Conservation (phyloP, 2,888 invertebrate genomes). For the Drosophila niveifrons region DNA sequence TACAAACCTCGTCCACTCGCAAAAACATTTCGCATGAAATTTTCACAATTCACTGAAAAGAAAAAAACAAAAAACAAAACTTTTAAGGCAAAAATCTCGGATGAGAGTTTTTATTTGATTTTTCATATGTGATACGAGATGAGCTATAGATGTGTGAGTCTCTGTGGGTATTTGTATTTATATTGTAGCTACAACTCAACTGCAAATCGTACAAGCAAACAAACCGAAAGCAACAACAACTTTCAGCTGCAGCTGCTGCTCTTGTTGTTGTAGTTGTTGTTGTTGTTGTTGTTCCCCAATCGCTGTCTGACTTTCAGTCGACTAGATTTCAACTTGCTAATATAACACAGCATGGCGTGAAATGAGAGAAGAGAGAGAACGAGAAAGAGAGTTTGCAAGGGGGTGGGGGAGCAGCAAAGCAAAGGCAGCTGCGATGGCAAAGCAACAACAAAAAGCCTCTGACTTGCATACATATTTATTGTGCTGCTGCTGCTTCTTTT, state of each 20-base stretch:
- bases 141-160: constrained; percentile 20
- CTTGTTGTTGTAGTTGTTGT: constrained; percentile 33
- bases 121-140: constrained; percentile 36
- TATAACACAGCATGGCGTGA: constrained; percentile 39
- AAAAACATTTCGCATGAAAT: constrained; percentile 34
- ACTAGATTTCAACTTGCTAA: constrained; percentile 73
- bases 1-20: constrained; percentile 24
- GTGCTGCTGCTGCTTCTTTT: constrained; percentile 10
- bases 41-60: constrained; percentile 18
- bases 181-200: constrained; percentile 55
- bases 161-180: constrained; percentile 41
- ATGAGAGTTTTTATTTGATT: constrained; percentile 45
- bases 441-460: constrained; percentile 48
- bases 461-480: constrained; percentile 40
- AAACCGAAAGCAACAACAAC: constrained; percentile 37
- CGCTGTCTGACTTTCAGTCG: constrained; percentile 50
- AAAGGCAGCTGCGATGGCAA: constrained; percentile 35
- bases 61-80: constrained; percentile 19
- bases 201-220: constrained; percentile 77
- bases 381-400: not conserved
- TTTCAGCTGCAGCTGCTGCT: constrained; percentile 38
- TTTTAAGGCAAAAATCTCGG: constrained; percentile 30
- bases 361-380: not conserved
- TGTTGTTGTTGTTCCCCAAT: constrained; percentile 42
- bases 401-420: not conserved